Evolutionary conservation across 2,797 vertebrate genomes (phyloP), one percentile per base, ranked within the genome.

Genomic region (Acanthurus leucopareius): DNA sequence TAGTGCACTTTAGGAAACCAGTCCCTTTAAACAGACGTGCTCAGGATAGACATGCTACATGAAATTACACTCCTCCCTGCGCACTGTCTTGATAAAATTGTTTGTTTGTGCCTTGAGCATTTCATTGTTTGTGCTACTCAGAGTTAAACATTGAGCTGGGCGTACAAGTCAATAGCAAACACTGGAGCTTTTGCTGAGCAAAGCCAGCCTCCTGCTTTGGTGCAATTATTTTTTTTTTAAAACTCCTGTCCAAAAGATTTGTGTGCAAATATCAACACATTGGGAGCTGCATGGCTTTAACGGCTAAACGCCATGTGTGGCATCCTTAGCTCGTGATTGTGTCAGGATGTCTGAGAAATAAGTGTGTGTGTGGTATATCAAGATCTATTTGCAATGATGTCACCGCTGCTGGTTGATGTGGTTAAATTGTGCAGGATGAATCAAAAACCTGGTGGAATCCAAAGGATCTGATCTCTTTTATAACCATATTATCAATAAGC

Each of bases 21-120:
- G 65, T 62, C 58, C 72, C 77, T 76, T 84, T 77, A 89, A 78
- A 79, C 73, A 88, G 79, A 86, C 54, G 22, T 70, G 71, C 77
- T 64, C 65, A 61, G 90, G 79, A 91, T 68, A 86, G 71, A 90
- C 66, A 51, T 45, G 66, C 71, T 77, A 71, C 86, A 88, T 86
- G 79, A 80, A 73, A 87, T 90, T 75, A 87, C 77, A 74, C 71
- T 71, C 72, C 75, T 83, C 56, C 67, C 64, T 75, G 72, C 76
- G 64, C 73, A 53, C 53, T 49, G 73, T 54, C 85, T 72, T 81
- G 77, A 86, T 87, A 84, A 75, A 80, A 81, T 63, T 48, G 84
- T 88, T 88, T 88, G 75, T 88, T 76, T 86, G 75, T 79, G 79
- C 80, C 60, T 51, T 7, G 48, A 84, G 78, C 79, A 40, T 82